Base-by-base conservation (phyloP, 2,888 invertebrate species). In the Apoda limacodes region DNA sequence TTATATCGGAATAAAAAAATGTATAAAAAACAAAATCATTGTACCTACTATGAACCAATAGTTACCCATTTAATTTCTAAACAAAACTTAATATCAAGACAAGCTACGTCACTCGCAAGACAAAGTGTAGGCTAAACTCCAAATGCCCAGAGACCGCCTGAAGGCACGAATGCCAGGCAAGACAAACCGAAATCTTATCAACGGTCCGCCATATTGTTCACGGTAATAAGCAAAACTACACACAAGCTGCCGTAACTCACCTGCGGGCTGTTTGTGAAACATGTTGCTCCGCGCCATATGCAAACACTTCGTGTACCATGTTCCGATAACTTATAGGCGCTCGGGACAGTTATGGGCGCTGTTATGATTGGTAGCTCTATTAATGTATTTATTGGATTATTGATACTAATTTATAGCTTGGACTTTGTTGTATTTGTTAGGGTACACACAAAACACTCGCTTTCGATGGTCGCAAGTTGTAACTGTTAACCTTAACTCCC, bases 151-250 rank as follows among this genome's bases (percentile, higher is more conserved):
- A 54, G 62, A 56, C 59, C 53, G 63, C 68, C 68, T 50, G 57
- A 41, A 63, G 75, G 76, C 80, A 78, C 78, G 76, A 68, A 70
- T 55, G 48, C 55, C 49, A 61, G 55, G 66, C 69, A 76, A 80
- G 75, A 75, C 78, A 71, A 75, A 70, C 76, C 65, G 47, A 72
- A 78, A 76, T 78, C 76, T 78, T 78, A 76, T 68, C 78, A 70
- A 68, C 60, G 66, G 62, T 50, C 62, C 55, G 69, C 75, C 74
- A 68, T 72, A 63, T 70, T 75, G 64, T 67, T 60, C 51, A 69
- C 57, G 69, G 74, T 78, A 78, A 76, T 78, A 78, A 78, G 72
- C 75, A 76, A 78, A 78, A 74, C 71, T 76, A 61, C 65, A 70
- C 71, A 75, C 71, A 63, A 57, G 60, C 58, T 48, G 50, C 58